Base-by-base conservation (phyloP, 2,888 invertebrate species). In the Plusia festucae region DNA sequence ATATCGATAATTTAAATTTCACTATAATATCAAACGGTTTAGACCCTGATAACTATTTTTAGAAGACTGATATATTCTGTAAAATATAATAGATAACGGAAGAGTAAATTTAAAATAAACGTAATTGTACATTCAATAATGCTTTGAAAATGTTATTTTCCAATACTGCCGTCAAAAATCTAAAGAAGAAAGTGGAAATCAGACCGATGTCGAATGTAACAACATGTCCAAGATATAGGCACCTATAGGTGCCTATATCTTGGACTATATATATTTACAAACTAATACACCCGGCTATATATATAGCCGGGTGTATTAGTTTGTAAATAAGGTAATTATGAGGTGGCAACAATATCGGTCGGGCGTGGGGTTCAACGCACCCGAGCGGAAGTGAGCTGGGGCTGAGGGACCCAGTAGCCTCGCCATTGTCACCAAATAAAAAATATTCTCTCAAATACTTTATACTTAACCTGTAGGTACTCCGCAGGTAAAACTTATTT, bases 281-380 rank as follows among this genome's bases (percentile, higher is more conserved):
- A 13, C 34, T 34, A 34, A n/a, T n/a, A n/a, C n/a, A n/a, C n/a
- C n/a, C n/a, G 34, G 3, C 40, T 40, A 40, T n/a, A 34, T 13
- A 32, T 32, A 58, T 40, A 59, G 60, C 56, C 16, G 30, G 63
- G 63, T 72, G 70, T 65, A 71, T 73, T 73, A 73, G 73, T 76
- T 76, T 71, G 80, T 85, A 83, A 85, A 87, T 85, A 82, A 82
- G 81, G 79, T 83, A 83, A 83, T 81, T 81, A 87, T 76, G 77
- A 81, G 78, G 80, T 79, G 79, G 81, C 76, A 77, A 81, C 78
- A 79, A 75, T 82, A 79, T 74, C 61, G 64, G 68, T 61, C 57
- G 64, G 51, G 72, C 55, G 63, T 56, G 68, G 74, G 77, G 85
- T 83, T 85, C 85, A 80, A 79, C 73, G 85, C 76, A 76, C 82